phyloP scores from a whole-genome alignment of 2,888 invertebrate genomes.

The Graphium colonna region DNA sequence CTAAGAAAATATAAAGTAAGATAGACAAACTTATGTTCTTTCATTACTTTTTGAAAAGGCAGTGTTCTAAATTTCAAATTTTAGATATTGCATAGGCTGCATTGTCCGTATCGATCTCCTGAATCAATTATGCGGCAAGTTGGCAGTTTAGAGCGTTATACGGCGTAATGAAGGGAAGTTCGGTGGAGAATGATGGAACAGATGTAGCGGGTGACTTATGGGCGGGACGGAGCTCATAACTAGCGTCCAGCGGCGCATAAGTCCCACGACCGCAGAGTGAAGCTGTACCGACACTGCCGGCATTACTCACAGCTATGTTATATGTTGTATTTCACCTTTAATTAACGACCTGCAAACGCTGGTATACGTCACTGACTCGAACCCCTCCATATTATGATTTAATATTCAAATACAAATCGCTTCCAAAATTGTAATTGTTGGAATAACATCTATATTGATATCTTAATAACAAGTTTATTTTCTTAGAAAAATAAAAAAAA shows the following conservation, averaged over 20 bases:
- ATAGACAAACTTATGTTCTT: too few relatives aligned
- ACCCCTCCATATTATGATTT: too few relatives aligned
- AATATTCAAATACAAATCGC: too few relatives aligned
- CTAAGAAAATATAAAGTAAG: too few relatives aligned
- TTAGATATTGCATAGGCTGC: constrained; percentile 21
- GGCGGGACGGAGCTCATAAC: constrained; percentile 60
- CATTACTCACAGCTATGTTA: constrained; percentile 54
- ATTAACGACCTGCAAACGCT: constrained; percentile 31
- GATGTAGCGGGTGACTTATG: constrained; percentile 63
- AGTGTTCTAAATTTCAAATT: too few relatives aligned
- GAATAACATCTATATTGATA: too few relatives aligned
- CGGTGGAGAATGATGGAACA: constrained; percentile 52
- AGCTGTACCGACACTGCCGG: constrained; percentile 44
- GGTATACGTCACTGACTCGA: too few relatives aligned
- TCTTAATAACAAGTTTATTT: too few relatives aligned
- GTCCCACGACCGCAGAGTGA: constrained; percentile 63
- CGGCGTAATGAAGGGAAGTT: constrained; percentile 45
- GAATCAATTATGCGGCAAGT: constrained; percentile 28
- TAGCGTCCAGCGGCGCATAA: constrained; percentile 65
- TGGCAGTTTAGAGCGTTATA: constrained; percentile 22
- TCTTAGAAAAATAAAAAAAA: too few relatives aligned
- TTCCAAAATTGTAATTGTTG: too few relatives aligned
- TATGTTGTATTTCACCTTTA: constrained; percentile 35
- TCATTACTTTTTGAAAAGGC: too few relatives aligned
- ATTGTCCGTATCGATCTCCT: too few relatives aligned